Percentiles rank a stretch among this genome's conserved stretches.
These are phyloP conservation scores for Teleiodes luculella DNA, from an alignment of 2,888 invertebrate genomes.

Conservation along the genomic window DNA sequence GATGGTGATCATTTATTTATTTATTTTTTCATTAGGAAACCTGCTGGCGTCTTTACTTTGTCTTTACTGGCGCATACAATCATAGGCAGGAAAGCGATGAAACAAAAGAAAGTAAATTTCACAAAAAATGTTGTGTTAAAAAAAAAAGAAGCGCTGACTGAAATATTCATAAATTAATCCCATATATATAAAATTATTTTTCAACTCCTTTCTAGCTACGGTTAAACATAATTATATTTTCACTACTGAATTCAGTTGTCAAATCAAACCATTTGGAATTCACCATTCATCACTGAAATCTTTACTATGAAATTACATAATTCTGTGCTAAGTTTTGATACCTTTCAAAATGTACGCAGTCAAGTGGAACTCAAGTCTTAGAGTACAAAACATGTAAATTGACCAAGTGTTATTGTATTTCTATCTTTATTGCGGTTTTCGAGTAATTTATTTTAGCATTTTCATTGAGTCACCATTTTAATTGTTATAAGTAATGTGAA, in stretches of 20 bases:
- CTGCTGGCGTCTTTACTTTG: too few species aligned
- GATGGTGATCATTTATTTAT: too few species aligned
- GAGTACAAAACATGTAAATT: slow-evolving; percentile 10
- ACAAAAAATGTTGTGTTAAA: too few species aligned
- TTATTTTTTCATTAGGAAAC: too few species aligned
- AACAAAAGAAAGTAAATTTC: too few species aligned
- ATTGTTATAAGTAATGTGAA: slow-evolving; percentile 18
- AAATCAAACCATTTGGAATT: background rate
- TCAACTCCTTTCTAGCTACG: too few species aligned
- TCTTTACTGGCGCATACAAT: too few species aligned
- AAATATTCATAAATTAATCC: too few species aligned
- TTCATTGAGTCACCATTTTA: slow-evolving; percentile 31
- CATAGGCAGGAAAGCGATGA: too few species aligned
- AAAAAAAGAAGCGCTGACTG: too few species aligned
- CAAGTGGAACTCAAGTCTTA: slow-evolving; percentile 5
- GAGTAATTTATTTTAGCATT: slow-evolving; percentile 9
- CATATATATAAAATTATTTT: too few species aligned
- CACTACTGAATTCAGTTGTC: background rate
- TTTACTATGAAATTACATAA: slow-evolving; percentile 18
- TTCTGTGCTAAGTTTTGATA: slow-evolving; percentile 6
- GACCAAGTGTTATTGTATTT: slow-evolving; percentile 9
- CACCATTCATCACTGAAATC: background rate
- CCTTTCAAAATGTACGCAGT: background rate
- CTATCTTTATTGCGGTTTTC: slow-evolving; percentile 5
- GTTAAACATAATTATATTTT: too few species aligned